Base-by-base conservation (phyloP, 2,797 vertebrate species). In the Varecia variegata region DNA sequence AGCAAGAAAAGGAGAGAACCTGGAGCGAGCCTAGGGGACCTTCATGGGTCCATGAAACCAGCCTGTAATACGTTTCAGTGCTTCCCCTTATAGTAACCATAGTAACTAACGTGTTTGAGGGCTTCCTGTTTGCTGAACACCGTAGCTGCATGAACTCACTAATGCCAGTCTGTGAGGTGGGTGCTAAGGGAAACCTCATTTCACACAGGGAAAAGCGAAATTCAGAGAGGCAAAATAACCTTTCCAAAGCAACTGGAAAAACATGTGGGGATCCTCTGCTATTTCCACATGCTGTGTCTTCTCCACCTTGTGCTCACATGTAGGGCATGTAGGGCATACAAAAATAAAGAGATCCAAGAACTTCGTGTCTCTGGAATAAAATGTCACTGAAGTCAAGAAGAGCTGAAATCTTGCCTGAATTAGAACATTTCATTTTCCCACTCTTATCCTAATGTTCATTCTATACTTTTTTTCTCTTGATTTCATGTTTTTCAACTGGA, bases 321-420 rank as follows among this genome's bases (percentile, higher is more conserved):
- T n/a, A n/a, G n/a, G n/a, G 74, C 90, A 97, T 95, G 71, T 88
- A 40, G 96, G 94, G 67, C 85, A 76, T 56, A 79, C 81, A 87
- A 92, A 95, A 97, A 94, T 88, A 96, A 92, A 95, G 87, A 90
- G 73, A 88, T 21, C 23, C 85, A 88, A 85, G 89, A 88, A 95
- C 56, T 88, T 54, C 62, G 43, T 60, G 52, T 76, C 58, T 58
- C 83, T 68, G 40, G 45, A 85, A 92, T 35, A 82, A 96, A 95
- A 92, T 74, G 45, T 30, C 70, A 45, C 40, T 50, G 54, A 94
- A 82, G 65, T 90, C 93, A 88, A 76, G 90, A 56, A 89, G 52
- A 90, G n/a, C 70, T 94, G 67, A 81, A 77, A 71, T 91, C 56
- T 40, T 32, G 50, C 40, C 76, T 30, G 23, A 95, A 92, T 90